Conservation (phyloP, 2,797 vertebrate species). For the Cynopterus sphinx region DNA sequence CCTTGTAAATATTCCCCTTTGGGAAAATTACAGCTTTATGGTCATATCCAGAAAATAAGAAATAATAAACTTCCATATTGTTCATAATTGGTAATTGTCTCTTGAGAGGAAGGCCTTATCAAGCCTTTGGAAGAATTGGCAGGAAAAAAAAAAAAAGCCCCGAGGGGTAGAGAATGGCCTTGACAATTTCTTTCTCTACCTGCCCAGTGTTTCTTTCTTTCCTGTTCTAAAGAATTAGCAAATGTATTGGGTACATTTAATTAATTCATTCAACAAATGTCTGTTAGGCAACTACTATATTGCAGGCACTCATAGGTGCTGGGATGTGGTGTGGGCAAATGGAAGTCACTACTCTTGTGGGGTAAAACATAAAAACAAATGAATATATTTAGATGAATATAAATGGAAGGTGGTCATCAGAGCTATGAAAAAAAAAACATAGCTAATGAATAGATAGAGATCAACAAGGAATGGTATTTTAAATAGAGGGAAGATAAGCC, state of each 20-base stretch:
- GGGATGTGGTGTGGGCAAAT: not conserved
- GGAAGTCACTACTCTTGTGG: not conserved
- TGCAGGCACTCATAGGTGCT: not conserved
- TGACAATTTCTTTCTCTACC: not conserved
- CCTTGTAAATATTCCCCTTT: not conserved
- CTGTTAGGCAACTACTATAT: not conserved
- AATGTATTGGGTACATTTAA: not conserved
- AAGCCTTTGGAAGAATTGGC: not conserved
- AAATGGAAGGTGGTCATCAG: not conserved
- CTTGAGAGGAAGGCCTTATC: not conserved
- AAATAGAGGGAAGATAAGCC: not conserved
- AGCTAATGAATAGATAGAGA: not conserved
- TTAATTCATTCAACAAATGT: not conserved
- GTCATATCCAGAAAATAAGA: not conserved
- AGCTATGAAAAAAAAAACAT: not conserved
- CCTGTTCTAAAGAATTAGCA: not conserved
- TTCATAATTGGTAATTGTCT: not conserved
- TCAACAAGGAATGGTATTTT: not conserved
- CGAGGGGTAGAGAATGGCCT: not conserved
- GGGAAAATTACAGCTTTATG: not conserved
- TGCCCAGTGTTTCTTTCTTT: not conserved
- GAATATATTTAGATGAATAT: not conserved
- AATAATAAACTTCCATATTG: not conserved
- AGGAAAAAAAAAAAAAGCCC: not conserved
- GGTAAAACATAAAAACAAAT: not conserved